Percentiles rank a stretch among this genome's conserved stretches.
Conservation (phyloP, 2,888 invertebrate species). For the Xanthorhoe spadicearia region DNA sequence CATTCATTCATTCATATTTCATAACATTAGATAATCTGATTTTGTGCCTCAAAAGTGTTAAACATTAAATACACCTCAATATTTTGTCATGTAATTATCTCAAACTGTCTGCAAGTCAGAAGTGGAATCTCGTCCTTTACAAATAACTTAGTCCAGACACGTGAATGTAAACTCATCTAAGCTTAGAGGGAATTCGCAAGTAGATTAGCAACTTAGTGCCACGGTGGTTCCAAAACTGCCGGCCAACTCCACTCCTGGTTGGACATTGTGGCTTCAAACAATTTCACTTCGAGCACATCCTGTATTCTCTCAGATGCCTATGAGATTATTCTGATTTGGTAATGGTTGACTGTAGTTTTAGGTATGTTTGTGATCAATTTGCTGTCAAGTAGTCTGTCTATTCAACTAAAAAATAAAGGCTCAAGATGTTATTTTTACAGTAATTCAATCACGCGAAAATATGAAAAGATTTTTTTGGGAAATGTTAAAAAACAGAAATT, state of each 20-base stretch:
- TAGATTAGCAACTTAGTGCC: constrained; percentile 46
- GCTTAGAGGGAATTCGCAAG: constrained; percentile 42
- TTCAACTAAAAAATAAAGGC: no score
- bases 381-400: no score
- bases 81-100: not conserved
- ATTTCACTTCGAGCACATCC: constrained; percentile 30
- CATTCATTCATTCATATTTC: no score
- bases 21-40: no score
- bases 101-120: not conserved
- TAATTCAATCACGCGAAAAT: no score
- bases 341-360: not conserved
- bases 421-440: no score
- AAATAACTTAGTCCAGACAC: constrained; percentile 35
- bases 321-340: constrained; percentile 12
- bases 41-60: no score
- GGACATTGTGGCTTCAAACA: constrained; percentile 39
- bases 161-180: constrained; percentile 32
- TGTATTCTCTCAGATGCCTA: constrained; percentile 14
- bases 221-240: constrained; percentile 28
- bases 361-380: not conserved
- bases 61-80: no score
- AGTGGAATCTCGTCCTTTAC: not conserved
- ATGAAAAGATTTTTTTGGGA: no score
- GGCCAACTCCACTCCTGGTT: constrained; percentile 24
- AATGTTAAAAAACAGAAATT: no score